Evolutionary conservation across 1,140 invertebrate species (phyloP), one percentile per base, ranked within the genome.

Genomic region (Drosophila nigrodunni): DNA sequence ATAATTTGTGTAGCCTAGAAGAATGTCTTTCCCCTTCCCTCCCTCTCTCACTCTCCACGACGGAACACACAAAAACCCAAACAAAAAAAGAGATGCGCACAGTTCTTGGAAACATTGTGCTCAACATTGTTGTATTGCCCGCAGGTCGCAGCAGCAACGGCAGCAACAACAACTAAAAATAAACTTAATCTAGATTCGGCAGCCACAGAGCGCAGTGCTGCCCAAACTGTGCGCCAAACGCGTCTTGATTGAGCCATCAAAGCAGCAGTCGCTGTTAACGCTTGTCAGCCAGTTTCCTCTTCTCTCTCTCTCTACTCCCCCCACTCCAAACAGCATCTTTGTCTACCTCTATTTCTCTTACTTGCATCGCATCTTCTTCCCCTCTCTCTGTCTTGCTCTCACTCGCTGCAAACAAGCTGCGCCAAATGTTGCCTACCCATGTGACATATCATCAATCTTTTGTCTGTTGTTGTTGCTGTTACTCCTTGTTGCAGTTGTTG

Each of bases 381-480:
- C 25, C 1, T 7, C 1, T n/a, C 7, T 44, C 10, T 41, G 11
- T 11, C 49, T 41, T 41, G 13, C 60, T 76, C 54, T 65, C 37
- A 37, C 55, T 30, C 25, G 25, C 25, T 30, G 25, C 25, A 30
- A 64, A 61, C 65, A 66, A 55, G 67, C 43, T 70, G 46, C 41
- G 68, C 77, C 77, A 82, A 66, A 76, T 74, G 80, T 65, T 74
- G 68, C 81, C 66, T 67, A 60, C 37, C 77, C 65, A 65, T 80
- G 83, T 77, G 83, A 87, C 85, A 88, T 89, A 72, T 78, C 85
- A 88, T 88, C 83, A 88, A 88, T 88, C 83, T 89, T 87, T 44
- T 18, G 72, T 57, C 39, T 49, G 55, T 11, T 72, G 35, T 54
- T 41, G 59, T 47, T 69, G 37, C 10, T 37, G 43, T 44, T 66